Base-by-base conservation (phyloP, 2,797 vertebrate genomes). In the Halcyon leucocephala region DNA sequence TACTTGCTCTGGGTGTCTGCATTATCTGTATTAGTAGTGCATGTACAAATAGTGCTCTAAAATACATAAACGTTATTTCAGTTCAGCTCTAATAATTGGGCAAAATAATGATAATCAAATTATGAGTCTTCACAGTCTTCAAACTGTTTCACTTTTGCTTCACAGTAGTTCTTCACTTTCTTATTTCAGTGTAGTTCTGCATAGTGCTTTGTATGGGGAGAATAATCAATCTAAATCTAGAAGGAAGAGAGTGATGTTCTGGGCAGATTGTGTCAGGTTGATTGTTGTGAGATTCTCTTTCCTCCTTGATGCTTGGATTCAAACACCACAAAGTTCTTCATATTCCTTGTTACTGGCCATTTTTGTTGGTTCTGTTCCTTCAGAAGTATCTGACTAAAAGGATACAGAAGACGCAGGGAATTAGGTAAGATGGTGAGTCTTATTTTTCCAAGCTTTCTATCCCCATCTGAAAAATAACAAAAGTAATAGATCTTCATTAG, bases 11-110 rank as follows among this genome's bases (percentile, higher is more conserved):
- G 14, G 4, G 15, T 52, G 19, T 26, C 22, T 26, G 37, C 21
- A 1, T 78, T 57, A 14, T 42, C 52, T 0, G 0, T 60, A 2
- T 55, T 31, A 35, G 3, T 10, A 64, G 39, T 48, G 21, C 39
- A 18, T 6, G 14, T 61, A 52, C 48, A 70, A 73, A 33, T 4
- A 42, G 21, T 20, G 24, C 46, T 82, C n/a, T 87, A 74, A 62
- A 71, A 58, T 70, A 46, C 72, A 28, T 2, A 1, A 64, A 71
- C 22, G 33, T 20, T 10, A 49, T 85, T 82, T 69, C 61, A 57
- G 19, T 54, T 82, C 66, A 79, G n/a, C 54, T 57, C 28, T 51
- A 58, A 35, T n/a, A n/a, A 24, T 33, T 14, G 31, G 29, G 28
- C 19, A 66, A 94, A 83, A 70, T 48, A 67, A 33, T 51, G 7